Conservation (phyloP, 2,888 invertebrate species). For the Alloplasta piceator region DNA sequence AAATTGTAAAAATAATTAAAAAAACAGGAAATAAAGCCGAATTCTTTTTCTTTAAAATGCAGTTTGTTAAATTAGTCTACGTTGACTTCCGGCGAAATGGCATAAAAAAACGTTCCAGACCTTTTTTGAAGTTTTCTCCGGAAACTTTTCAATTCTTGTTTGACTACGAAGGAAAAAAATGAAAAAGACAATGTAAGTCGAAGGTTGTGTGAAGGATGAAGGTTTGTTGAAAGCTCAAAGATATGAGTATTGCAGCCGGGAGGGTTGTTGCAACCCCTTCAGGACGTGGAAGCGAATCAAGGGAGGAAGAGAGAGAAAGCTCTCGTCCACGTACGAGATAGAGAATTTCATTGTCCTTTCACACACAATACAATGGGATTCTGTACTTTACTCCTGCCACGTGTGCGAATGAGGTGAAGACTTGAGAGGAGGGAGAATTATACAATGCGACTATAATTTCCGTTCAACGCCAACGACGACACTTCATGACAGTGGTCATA, state of each 20-base stretch:
- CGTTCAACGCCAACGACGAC: conserved; percentile 47
- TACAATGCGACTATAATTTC: conserved; percentile 57
- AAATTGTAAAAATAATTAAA: no score
- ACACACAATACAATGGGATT: conserved; percentile 16
- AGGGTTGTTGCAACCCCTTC: conserved; percentile 40
- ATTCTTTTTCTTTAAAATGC: no score
- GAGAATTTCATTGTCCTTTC: conserved; percentile 33
- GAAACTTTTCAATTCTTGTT: no score
- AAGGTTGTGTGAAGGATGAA: not conserved
- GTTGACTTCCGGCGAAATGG: no score
- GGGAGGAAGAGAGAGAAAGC: conserved; percentile 7
- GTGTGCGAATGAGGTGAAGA: conserved; percentile 9
- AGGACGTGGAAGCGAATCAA: conserved; percentile 2
- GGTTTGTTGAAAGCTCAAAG: conserved; percentile 11
- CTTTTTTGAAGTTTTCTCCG: no score
- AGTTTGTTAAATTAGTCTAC: no score
- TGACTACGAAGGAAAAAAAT: not conserved
- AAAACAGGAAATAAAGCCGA: no score
- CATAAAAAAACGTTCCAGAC: no score
- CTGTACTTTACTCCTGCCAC: not conserved
- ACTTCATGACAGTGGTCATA: conserved; percentile 6
- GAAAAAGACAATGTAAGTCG: not conserved
- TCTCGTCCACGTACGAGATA: conserved; percentile 25
- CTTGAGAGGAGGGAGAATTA: conserved; percentile 42
- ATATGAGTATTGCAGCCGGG: conserved; percentile 8